Conservation (phyloP, 92 coral and sea anemone species). For the Paragorgia papillata region DNA sequence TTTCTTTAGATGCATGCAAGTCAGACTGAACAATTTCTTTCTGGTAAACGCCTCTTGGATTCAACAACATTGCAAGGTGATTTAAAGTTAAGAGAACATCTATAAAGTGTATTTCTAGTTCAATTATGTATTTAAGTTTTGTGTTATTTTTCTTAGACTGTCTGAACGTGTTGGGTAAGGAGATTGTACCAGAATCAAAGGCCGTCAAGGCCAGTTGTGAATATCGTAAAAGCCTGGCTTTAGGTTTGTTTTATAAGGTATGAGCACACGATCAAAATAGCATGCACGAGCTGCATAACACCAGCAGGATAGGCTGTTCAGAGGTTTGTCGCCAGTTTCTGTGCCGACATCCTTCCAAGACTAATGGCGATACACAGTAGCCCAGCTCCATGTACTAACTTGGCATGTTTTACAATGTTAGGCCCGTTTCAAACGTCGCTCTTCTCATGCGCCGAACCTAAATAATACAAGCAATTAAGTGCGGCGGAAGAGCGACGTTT, state of each 20-base stretch:
- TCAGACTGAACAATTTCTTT: slow-evolving; percentile 73
- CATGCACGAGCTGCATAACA: too few species aligned
- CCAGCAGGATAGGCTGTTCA: too few species aligned
- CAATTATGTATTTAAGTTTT: neutral
- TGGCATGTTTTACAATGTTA: too few species aligned
- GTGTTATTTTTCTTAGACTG: slow-evolving; percentile 43
- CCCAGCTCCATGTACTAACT: neutral
- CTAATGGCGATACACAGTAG: neutral
- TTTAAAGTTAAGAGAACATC: neutral
- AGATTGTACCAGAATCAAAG: slow-evolving; percentile 78
- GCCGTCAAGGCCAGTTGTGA: slow-evolving; percentile 65
- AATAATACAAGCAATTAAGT: too few species aligned
- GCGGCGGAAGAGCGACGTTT: too few species aligned
- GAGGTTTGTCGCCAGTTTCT: too few species aligned
- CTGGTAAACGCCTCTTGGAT: slow-evolving; percentile 67
- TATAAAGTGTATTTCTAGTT: neutral
- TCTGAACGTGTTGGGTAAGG: slow-evolving; percentile 62
- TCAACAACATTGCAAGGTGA: slow-evolving; percentile 60
- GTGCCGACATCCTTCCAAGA: too few species aligned
- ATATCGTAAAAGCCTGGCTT: slow-evolving; percentile 85
- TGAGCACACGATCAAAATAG: too few species aligned
- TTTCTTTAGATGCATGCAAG: slow-evolving; percentile 66
- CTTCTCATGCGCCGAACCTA: too few species aligned
- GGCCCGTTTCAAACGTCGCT: too few species aligned
- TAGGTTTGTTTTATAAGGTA: slow-evolving; percentile 89